phyloP scores from a whole-genome alignment of 1,140 invertebrate genomes.

The Lordiphosa clarofinis region DNA sequence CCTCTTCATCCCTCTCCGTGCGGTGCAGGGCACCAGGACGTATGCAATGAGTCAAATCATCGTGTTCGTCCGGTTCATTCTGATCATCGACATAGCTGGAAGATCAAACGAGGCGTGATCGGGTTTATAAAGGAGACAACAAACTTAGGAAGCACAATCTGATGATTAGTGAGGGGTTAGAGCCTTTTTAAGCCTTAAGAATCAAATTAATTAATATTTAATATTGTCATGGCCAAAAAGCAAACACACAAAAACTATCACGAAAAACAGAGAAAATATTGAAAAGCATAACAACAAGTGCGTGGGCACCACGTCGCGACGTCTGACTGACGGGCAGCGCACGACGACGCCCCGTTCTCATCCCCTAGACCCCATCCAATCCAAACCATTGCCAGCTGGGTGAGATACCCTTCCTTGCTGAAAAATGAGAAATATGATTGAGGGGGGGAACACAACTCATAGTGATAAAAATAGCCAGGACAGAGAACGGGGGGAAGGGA shows the following conservation, averaged over 20 bases:
- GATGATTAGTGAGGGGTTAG: constrained; percentile 12
- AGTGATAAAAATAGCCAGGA: constrained; percentile 55
- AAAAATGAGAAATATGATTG: constrained; percentile 76
- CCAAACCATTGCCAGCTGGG: constrained; percentile 24
- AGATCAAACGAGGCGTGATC: constrained; percentile 29
- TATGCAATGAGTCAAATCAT: constrained; percentile 73
- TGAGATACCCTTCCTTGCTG: constrained; percentile 23
- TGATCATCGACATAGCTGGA: constrained; percentile 74
- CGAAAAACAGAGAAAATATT: constrained; percentile 20
- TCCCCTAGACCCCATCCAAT: constrained; percentile 4
- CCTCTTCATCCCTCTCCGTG: constrained; percentile 52
- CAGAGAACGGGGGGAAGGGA: constrained; percentile 7
- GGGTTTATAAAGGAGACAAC: too few species aligned
- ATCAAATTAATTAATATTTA: constrained; percentile 75
- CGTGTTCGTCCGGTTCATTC: constrained; percentile 62
- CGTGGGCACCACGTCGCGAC: constrained; percentile 42
- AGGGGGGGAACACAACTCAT: constrained; percentile 64
- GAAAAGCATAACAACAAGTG: constrained; percentile 47
- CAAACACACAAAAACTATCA: constrained; percentile 46
- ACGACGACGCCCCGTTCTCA: constrained; percentile 16
- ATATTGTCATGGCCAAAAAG: constrained; percentile 72
- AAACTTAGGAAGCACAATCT: too few species aligned
- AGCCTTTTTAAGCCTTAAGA: constrained; percentile 45
- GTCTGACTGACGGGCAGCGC: constrained; percentile 39
- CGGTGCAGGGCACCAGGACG: constrained; percentile 68